Base-by-base conservation (phyloP, 1,140 invertebrate species). In the Drosophila kanapiae region DNA sequence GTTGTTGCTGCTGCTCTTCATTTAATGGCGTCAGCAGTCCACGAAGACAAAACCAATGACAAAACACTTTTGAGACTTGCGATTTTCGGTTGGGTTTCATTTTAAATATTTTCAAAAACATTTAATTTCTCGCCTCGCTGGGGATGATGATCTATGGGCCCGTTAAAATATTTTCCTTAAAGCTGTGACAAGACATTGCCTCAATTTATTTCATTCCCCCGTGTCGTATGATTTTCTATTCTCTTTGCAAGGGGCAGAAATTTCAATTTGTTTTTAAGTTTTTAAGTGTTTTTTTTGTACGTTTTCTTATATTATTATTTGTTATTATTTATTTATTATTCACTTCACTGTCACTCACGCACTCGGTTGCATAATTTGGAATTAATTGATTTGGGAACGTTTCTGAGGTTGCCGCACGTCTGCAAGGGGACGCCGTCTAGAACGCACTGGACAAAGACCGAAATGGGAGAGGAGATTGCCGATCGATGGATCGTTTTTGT, bases 401-500 rank as follows among this genome's bases (percentile, higher is more conserved):
- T 37, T 64, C 43, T 70, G 51, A 1, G 9, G 43, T 60, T 64
- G 43, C 57, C 51, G 57, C 64, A 88, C 85, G 80, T 90, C 84
- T 78, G 63, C 51, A 75, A 45, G 60, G 77, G 58, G 69, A 75
- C 80, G 61, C 54, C 74, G 84, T 84, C 80, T 77, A 71, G 27
- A 68, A 61, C 64, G 51, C 38, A 88, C 84, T 88, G 84, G 85
- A 88, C 59, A 84, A 80, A 84, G 84, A 16, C 42, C 78, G 37
- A 53, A 45, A 40, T 51, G 61, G 57, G 72, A 82, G 79, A 47
- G 47, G 31, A 71, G 45, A 47, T 59, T 18, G 43, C 29, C 76
- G 29, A 57, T 57, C 49, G 75, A 49, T 59, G 42, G 56, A 45
- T 56, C 58, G 43, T 14, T 3, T 3, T 57, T 45, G 45, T 54